A percentile compares a stretch with the other conserved stretches of the same genome.
These are phyloP conservation scores for Diaperis boleti DNA, from an alignment of 2,888 invertebrate species.

Conservation along the genomic window DNA sequence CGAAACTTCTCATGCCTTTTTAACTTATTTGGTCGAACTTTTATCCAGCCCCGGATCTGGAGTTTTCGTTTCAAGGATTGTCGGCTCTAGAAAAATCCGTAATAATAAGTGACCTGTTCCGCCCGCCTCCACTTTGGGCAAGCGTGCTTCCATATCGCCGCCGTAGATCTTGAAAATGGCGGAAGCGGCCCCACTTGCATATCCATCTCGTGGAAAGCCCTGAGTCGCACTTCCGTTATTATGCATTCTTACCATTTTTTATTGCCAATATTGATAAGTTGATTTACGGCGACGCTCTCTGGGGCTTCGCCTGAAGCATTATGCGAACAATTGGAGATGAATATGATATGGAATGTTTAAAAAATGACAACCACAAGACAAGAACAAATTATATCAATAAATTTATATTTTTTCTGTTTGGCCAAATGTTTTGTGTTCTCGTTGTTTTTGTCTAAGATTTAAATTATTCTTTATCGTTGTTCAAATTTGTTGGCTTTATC, in stretches of 20 bases:
- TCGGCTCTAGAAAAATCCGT: constrained; percentile 33
- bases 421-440: too few relatives aligned
- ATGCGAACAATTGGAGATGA: too few relatives aligned
- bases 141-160: constrained; percentile 41
- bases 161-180: constrained; percentile 56
- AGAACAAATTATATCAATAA: too few relatives aligned
- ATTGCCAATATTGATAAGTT: constrained; percentile 54
- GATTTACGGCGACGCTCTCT: constrained; percentile 53
- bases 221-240: constrained; percentile 53
- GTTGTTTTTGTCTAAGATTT: too few relatives aligned
- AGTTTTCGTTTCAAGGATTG: constrained; percentile 29
- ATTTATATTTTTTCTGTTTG: too few relatives aligned
- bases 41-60: constrained; percentile 26
- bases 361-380: too few relatives aligned
- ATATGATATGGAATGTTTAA: too few relatives aligned
- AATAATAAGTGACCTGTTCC: constrained; percentile 36
- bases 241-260: constrained; percentile 56
- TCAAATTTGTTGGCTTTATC: too few relatives aligned
- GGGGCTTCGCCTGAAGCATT: too few relatives aligned
- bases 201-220: constrained; percentile 53
- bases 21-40: constrained; percentile 17
- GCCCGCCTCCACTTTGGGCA: constrained; percentile 25
- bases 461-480: too few relatives aligned
- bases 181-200: constrained; percentile 52
- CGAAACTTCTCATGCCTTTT: constrained; percentile 13